These are phyloP conservation scores for Drosophila mulleri DNA, from an alignment of 2,888 invertebrate genomes.

Conservation along the genomic window DNA sequence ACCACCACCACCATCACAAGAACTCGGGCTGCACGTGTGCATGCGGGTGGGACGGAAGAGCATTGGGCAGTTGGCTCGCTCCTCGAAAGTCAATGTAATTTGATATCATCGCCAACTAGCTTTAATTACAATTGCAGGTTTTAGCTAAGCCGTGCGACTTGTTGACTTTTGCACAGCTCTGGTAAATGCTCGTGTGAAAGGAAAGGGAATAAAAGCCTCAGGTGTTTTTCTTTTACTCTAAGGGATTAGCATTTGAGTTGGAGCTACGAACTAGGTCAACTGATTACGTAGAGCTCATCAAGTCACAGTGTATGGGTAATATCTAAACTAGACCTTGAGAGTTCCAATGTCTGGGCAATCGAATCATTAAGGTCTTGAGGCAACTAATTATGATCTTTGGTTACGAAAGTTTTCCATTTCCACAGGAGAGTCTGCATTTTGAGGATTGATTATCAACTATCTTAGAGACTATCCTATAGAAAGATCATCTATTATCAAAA, in stretches of 20 bases:
- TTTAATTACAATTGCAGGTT: slow-evolving; percentile 79
- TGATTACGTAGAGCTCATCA: neutral
- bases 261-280: slow-evolving; percentile 10
- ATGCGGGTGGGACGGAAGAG: slow-evolving; percentile 8
- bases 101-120: slow-evolving; percentile 74
- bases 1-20: slow-evolving; percentile 36
- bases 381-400: neutral
- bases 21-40: slow-evolving; percentile 34
- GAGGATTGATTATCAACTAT: neutral
- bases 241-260: slow-evolving; percentile 7
- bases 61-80: slow-evolving; percentile 17
- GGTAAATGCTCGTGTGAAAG: slow-evolving; percentile 55
- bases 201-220: slow-evolving; percentile 25
- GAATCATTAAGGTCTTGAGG: neutral
- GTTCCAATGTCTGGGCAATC: neutral
- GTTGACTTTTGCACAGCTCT: slow-evolving; percentile 65
- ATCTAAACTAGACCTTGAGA: neutral
- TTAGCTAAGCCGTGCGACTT: slow-evolving; percentile 48
- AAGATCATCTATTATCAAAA: too few relatives aligned
- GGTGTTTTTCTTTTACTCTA: neutral
- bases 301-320: neutral
- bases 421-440: neutral
- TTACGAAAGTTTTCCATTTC: neutral
- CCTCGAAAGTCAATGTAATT: slow-evolving; percentile 65
- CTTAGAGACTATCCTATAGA: too few relatives aligned